Evolutionary conservation across 2,113 vertebrate genomes (phyloP).

Genomic region (Entosphenus tridentatus): DNA sequence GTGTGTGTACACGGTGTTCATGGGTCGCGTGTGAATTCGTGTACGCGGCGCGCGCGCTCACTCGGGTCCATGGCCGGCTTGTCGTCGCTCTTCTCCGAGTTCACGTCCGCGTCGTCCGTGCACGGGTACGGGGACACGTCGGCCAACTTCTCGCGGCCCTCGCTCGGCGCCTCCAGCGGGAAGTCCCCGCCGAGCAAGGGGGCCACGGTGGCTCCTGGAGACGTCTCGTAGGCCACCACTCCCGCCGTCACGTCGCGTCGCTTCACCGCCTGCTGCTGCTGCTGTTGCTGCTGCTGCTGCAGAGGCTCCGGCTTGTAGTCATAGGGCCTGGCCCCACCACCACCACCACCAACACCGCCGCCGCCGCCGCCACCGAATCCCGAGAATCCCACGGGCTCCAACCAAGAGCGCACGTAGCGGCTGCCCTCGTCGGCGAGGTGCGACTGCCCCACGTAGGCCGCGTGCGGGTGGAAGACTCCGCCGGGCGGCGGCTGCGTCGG

Average conservation of each 20-base stretch:
- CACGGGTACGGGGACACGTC: not conserved
- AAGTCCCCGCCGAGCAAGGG: not conserved
- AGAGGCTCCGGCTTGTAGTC: constrained; percentile 85
- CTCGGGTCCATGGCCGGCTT: constrained; percentile 51
- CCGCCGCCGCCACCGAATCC: constrained; percentile 42
- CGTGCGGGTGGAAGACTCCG: constrained; percentile 52
- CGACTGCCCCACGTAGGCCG: constrained; percentile 43
- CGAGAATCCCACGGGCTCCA: constrained; percentile 37
- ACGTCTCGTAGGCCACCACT: not conserved
- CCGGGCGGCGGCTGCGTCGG: constrained; percentile 46
- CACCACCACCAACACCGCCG: constrained; percentile 53
- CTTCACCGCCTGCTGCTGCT: constrained; percentile 22
- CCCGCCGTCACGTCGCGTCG: constrained; percentile 22
- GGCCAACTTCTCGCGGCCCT: not conserved
- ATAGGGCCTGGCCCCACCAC: constrained; percentile 58
- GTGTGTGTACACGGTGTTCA: no score
- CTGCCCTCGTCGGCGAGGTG: constrained; percentile 21
- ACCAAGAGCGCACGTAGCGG: constrained; percentile 80
- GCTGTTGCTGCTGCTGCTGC: no score
- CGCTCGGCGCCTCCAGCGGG: not conserved
- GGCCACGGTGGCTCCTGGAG: not conserved
- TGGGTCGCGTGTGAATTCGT: no score
- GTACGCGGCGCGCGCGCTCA: constrained; percentile 25
- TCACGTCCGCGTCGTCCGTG: not conserved
- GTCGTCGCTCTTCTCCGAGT: constrained; percentile 22